Evolutionary conservation across 2,113 vertebrate species (phyloP), one percentile per base, ranked within the genome.

Genomic region (Zosterops hypoxanthus): DNA sequence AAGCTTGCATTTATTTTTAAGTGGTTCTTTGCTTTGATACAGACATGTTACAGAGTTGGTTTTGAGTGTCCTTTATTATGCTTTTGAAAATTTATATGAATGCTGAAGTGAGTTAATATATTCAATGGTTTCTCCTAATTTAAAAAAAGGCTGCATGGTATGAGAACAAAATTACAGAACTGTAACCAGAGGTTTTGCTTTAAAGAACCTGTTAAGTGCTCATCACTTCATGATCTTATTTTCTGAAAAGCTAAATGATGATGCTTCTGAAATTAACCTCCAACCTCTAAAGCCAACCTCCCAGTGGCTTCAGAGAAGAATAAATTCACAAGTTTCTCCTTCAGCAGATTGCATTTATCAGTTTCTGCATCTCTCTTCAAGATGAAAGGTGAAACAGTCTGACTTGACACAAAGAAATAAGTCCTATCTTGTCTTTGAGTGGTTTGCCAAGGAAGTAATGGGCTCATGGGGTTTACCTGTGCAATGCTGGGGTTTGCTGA

Each of bases 351-450:
- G 33, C 36, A 39, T 29, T 94, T 96, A 94, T 97, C 96, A 78
- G 86, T 14, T 70, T 80, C 88, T 78, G 82, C 92, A 92, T 97
- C 96, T 96, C 81, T 90, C 91, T 95, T 97, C 53, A 55, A 94
- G 94, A 96, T 95, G 86, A 96, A 97, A 97, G 88, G 61, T 94
- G 93, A 84, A 95, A 88, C 23, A 76, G 7, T 64, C 61, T 84
- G 61, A 76, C 82, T 89, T 76, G 72, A 80, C 95, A 94, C 56
- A 88, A 82, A 94, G 89, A 84, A 90, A 83, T 81, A 73, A 95
- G 90, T 59, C 33, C 87, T 46, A 49, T 82, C 63, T 90, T 95
- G 86, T 71, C 95, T 97, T 97, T 94, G 94, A 94, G 88, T 79
- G 77, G 29, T 69, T 84, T 96, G 92, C 96, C 96, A 96, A 71